These are phyloP conservation scores for Cervus canadensis DNA, from an alignment of 2,113 vertebrate genomes.

Conservation along the genomic window DNA sequence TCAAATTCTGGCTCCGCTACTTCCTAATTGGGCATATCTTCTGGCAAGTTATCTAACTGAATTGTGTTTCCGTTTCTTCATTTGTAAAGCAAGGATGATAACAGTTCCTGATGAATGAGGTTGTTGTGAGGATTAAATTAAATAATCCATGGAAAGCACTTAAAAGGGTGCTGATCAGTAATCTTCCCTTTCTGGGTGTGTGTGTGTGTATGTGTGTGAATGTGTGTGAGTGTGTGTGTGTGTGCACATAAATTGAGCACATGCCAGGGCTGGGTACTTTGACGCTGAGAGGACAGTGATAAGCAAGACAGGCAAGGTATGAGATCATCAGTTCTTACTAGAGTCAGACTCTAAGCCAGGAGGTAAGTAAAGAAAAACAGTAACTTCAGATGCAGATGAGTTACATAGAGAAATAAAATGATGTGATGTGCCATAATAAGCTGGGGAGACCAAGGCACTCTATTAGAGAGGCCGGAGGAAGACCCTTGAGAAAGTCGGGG, in stretches of 20 bases:
- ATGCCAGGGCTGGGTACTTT: neutral
- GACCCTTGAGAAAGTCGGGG: neutral
- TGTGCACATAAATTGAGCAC: neutral
- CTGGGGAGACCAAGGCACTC: neutral
- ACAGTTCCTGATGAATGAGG: neutral
- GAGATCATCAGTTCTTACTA: neutral
- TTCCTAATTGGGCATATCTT: conserved; percentile 15
- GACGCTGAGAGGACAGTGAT: neutral
- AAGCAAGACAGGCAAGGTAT: neutral
- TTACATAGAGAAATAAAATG: neutral
- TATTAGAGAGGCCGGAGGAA: neutral
- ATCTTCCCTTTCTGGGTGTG: neutral
- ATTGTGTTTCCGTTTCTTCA: neutral
- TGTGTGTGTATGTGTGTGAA: neutral
- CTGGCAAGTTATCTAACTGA: neutral
- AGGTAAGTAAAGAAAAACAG: neutral
- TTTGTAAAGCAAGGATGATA: conserved; percentile 7
- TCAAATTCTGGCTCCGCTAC: neutral
- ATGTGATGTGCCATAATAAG: neutral
- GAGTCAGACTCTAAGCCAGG: neutral
- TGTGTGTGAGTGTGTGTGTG: neutral
- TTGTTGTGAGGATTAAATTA: neutral
- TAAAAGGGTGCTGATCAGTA: neutral
- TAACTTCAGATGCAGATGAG: neutral
- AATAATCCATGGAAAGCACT: neutral